Evolutionary conservation across 2,797 vertebrate species (phyloP), one percentile per base, ranked within the genome.

Genomic region (Triplophysa yarkandensis): DNA sequence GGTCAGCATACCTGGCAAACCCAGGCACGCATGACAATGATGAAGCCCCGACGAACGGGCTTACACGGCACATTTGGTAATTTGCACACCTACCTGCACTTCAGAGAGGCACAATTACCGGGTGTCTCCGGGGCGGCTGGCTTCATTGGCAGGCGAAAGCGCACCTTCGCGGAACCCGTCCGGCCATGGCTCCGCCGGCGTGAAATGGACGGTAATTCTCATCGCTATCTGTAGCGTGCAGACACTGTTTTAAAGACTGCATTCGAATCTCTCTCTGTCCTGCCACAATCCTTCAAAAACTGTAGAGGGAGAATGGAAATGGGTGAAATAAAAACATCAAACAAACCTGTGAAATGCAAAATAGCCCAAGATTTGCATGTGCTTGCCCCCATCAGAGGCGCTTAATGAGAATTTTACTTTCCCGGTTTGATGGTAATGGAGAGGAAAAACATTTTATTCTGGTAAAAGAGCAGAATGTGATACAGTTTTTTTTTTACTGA

Each of bases 1-100:
- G 66, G 36, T 86, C 83, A 84, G 81, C 83, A 81, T 83, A 83
- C 75, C 28, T 68, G 52, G 82, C 39, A 83, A 89, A 91, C 81
- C 85, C 81, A 81, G 76, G 87, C 90, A 89, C 78, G 87, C 82
- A 86, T 86, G 86, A 87, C 84, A 87, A 83, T 88, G 88, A 91
- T 88, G 85, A 86, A 91, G 86, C 87, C 82, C 83, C 81, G 83
- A 89, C 81, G 88, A 90, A 92, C 89, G 82, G 87, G 84, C 90
- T 91, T 90, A 89, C 86, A 91, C 76, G 89, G 85, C 88, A 91
- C 89, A 92, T 92, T 92, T 91, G 83, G 86, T 91, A 86, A 92
- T 93, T 93, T 93, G 88, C 91, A 92, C 92, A 92, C 89, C 90
- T 89, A 89, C 87, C 89, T 89, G 87, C 90, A 91, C 89, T 90